Base-by-base conservation (phyloP, 2,797 vertebrate species). In the Tamandua tetradactyla region DNA sequence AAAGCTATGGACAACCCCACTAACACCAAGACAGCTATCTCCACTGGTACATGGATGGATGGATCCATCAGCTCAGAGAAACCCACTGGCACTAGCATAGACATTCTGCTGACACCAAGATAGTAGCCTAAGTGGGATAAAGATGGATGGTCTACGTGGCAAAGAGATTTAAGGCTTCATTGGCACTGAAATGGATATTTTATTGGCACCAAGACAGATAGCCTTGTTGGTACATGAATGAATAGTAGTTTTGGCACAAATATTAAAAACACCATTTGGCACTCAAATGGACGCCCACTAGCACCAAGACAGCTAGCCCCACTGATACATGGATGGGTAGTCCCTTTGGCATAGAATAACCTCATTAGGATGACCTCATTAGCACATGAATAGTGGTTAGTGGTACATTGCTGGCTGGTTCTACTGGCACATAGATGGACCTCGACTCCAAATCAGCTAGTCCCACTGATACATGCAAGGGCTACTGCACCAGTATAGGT, bases 321-420 rank as follows among this genome's bases (percentile, higher is more conserved):
- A 79, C 42, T 49, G 57, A 71, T 3, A 74, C 17, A 25, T 7
- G 82, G 42, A 76, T 72, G 49, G 68, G 78, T 66, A 40, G 25
- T 87, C 85, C 68, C 55, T 96, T 92, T 87, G 95, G 87, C 93
- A 96, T 79, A 87, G 85, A 84, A 15, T 2, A 55, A 55, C 55
- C 20, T 55, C 55, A 55, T 23, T 55, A 68, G 44, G 75, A 88
- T n/a, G 74, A 49, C 37, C 32, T 85, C 74, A 44, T 66, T 68
- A 66, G 71, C 91, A 87, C 35, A 22, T 23, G 40, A 55, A 88
- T 1, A 62, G 44, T 30, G 27, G 32, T 59, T 84, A 42, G 11
- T 42, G 42, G 66, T 55, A 87, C 49, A 76, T 32, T 47, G 94
- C 75, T 76, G 32, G 72, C 74, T 68, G 5, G 25, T 89, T 69